Percentiles rank a stretch among this genome's conserved stretches.
phyloP scores from a whole-genome alignment of 2,797 vertebrate species.

The Rhincodon typus region DNA sequence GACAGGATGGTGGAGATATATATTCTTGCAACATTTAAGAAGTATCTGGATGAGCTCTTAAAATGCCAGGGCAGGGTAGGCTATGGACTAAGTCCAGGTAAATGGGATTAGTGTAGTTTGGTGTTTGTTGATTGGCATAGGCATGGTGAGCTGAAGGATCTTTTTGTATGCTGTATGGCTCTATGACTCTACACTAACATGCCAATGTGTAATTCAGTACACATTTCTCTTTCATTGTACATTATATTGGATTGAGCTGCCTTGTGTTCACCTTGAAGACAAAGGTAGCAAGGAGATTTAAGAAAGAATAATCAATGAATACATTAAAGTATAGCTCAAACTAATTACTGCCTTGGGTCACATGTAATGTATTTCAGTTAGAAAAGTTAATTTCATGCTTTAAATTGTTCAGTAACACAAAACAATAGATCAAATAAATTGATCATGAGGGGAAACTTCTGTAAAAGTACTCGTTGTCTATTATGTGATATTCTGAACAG shows the following conservation, averaged over 20 bases:
- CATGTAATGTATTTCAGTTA: slow-evolving; percentile 22
- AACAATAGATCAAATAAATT: slow-evolving; percentile 12
- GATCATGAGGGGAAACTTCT: neutral
- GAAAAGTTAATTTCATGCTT: slow-evolving; percentile 29
- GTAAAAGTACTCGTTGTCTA: neutral
- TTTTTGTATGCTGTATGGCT: too few species aligned
- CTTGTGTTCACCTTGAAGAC: slow-evolving; percentile 23
- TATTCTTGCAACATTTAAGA: too few species aligned
- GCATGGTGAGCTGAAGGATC: too few species aligned
- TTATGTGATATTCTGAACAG: neutral
- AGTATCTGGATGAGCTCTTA: too few species aligned
- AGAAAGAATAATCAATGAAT: slow-evolving; percentile 28
- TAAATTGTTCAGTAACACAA: slow-evolving; percentile 12
- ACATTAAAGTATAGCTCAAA: neutral
- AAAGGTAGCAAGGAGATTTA: slow-evolving; percentile 25
- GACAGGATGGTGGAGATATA: too few species aligned
- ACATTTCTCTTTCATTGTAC: neutral
- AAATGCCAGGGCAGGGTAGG: too few species aligned
- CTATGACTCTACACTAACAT: neutral
- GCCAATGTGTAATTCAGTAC: neutral
- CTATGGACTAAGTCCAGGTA: too few species aligned
- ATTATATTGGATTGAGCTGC: neutral
- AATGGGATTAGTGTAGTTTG: too few species aligned
- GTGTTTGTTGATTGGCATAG: too few species aligned
- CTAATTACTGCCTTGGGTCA: slow-evolving; percentile 16